Evolutionary conservation across 1,140 invertebrate genomes (phyloP), one percentile per base, ranked within the genome.

Genomic region (Hypothenemus hampei): DNA sequence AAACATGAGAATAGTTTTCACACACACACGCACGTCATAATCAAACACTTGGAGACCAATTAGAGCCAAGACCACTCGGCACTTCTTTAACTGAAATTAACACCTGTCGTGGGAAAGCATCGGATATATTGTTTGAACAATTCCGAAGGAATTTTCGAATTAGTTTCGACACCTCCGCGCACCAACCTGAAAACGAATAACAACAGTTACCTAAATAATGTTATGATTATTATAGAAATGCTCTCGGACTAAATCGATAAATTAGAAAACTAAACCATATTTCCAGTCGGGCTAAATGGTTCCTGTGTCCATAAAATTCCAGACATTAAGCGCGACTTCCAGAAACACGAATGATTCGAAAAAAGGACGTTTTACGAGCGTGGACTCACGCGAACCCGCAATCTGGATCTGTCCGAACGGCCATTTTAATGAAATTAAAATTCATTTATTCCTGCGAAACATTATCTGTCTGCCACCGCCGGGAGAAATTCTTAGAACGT

Each of bases 401-500:
- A 66, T 66, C 64, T 66, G 59, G 60, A 64, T 66, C 58, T 60
- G 64, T 66, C 62, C 57, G 64, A 64, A 62, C n/a, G 54, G 59
- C 60, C 57, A 63, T 63, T 64, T 61, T 66, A 64, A 66, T 66
- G 62, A 66, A 66, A 66, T 66, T 66, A 66, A 64, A 66, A 66
- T 66, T 66, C 64, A 66, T 66, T 66, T 66, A 66, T 66, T 62
- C 64, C 59, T 57, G 60, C 54, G 64, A 58, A 37, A 62, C 45
- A 47, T 64, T 62, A 64, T 64, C 62, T 52, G 62, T 60, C 55
- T 54, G 54, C 45, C 45, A 47, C 45, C n/a, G n/a, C n/a, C 31
- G 19, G 31, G 45, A 47, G 45, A 47, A 47, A 47, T 47, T 47
- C 45, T 47, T 33, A 47, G 45, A 47, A 47, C 45, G 31, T 47